Base-by-base conservation (phyloP, 2,888 invertebrate species). In the Parnassius mnemosyne region DNA sequence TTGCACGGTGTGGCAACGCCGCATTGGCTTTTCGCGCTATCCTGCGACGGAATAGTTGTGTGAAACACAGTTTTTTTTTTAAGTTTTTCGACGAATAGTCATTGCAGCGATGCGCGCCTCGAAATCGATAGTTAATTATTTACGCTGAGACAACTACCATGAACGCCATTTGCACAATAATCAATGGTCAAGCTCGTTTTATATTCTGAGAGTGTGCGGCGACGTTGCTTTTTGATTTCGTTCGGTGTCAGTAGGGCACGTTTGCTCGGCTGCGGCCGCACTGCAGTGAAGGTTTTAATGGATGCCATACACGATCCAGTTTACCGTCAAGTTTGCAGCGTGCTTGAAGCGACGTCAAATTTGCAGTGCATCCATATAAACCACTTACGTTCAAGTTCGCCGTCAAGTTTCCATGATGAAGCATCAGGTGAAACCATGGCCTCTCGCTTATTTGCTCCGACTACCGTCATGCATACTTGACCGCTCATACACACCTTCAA, bases 1-100 rank as follows among this genome's bases (percentile, higher is more conserved):
- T 72, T 81, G 89, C 85, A 86, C 90, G 85, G 83, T 81, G 82
- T 81, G 90, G 90, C 90, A 91, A 91, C 90, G 88, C 79, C 88
- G 90, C 90, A 79, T 80, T 81, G 73, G 79, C 80, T 83, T 84
- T 87, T 87, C 82, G 87, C 84, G 83, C 82, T 86, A 84, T 85
- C 83, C 84, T 83, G 77, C 81, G 80, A 80, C 83, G 77, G 82
- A 84, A 77, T 80, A 74, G 77, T 78, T 79, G 77, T 80, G 79
- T 81, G 78, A 79, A 84, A 81, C 79, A 77, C 75, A 20, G 20
- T 20, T 74, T 77, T 83, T 80, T 83, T 79, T 73, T 75, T 77
- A 73, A 69, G 76, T 78, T 71, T 69, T 67, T 71, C 77, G 75
- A 76, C 52, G 72, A 79, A 78, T 78, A 77, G 69, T 64, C 61